phyloP scores from a whole-genome alignment of 2,113 vertebrate species.

The Cercocebus atys region DNA sequence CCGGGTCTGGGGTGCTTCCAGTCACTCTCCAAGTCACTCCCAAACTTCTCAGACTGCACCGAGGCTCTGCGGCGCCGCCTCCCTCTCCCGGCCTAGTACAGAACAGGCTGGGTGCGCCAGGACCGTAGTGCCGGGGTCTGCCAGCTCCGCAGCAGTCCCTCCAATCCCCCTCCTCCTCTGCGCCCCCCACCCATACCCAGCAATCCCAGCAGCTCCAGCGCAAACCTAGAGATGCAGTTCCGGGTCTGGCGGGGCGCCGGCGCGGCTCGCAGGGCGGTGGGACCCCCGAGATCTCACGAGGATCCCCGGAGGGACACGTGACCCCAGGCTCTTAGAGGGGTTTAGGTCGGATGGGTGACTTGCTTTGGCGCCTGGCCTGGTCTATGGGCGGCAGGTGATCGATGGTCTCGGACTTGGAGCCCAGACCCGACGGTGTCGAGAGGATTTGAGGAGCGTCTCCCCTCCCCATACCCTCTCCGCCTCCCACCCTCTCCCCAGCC shows the following conservation, averaged over 20 bases:
- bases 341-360: background rate
- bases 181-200: background rate
- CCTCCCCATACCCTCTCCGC: background rate
- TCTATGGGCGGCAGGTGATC: background rate
- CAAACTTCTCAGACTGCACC: background rate
- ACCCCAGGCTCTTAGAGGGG: background rate
- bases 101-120: background rate
- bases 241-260: background rate
- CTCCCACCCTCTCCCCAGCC: background rate
- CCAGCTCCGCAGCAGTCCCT: background rate
- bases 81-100: background rate
- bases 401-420: background rate
- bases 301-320: background rate
- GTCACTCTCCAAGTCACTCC: background rate
- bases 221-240: background rate
- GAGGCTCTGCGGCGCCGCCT: background rate
- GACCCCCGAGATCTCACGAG: background rate
- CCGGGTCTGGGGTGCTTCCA: background rate
- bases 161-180: too few species aligned
- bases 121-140: fast-evolving
- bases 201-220: background rate
- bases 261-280: background rate
- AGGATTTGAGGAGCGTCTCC: background rate
- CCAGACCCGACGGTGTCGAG: background rate
- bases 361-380: background rate